phyloP scores from a whole-genome alignment of 2,113 vertebrate species.

The Mohoua ochrocephala region DNA sequence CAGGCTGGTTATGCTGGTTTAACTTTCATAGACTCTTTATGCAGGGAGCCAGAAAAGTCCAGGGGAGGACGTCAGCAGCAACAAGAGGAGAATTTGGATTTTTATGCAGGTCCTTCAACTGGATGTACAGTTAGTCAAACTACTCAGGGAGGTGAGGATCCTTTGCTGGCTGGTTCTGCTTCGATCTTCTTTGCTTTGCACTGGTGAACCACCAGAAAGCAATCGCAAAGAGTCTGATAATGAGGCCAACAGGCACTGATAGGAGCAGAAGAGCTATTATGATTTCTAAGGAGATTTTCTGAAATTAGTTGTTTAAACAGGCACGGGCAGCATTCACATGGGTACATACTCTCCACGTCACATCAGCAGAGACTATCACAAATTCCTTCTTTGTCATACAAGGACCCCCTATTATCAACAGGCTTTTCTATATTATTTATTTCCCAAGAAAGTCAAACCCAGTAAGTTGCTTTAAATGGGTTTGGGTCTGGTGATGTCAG shows the following conservation, averaged over 20 bases:
- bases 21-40: background rate
- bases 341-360: fast-evolving
- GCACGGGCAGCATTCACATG: background rate
- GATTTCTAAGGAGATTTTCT: background rate
- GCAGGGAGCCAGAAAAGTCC: background rate
- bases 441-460: background rate
- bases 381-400: background rate
- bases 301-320: background rate
- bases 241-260: background rate
- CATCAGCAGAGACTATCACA: background rate
- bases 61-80: background rate
- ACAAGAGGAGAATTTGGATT: background rate
- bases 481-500: background rate
- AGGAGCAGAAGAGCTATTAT: background rate
- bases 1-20: background rate
- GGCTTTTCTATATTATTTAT: background rate
- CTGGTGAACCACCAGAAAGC: background rate
- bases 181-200: background rate
- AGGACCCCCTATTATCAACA: background rate
- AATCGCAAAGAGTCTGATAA: background rate
- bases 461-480: background rate
- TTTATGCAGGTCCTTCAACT: background rate
- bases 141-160: background rate
- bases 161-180: background rate
- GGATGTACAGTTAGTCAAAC: background rate